Evolutionary conservation across 2,888 invertebrate genomes (phyloP).

Genomic region (Diogma glabrata): DNA sequence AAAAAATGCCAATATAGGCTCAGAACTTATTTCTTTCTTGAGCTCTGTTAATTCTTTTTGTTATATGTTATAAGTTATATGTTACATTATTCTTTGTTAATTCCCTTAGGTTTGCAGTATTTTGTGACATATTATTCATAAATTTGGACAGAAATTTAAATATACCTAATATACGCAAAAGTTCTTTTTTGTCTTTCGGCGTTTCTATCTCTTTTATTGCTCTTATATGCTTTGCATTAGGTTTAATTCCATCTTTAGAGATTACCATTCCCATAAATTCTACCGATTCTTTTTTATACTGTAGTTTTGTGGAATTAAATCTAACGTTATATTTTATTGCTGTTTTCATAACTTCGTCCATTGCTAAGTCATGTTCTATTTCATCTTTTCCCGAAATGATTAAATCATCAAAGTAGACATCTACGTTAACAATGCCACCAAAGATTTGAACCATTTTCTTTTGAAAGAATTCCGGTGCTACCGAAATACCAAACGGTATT

Average conservation of each 20-base stretch:
- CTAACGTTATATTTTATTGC: background rate
- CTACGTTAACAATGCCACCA: conserved; percentile 17
- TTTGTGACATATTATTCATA: no score
- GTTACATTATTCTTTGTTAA: no score
- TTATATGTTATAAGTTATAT: no score
- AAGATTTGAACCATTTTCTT: conserved; percentile 12
- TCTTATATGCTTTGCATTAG: no score
- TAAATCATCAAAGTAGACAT: conserved; percentile 23
- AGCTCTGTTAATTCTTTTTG: background rate
- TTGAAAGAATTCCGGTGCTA: conserved; percentile 17
- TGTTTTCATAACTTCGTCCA: background rate
- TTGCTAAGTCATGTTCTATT: conserved; percentile 14
- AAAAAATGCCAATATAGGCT: background rate
- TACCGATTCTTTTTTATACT: background rate
- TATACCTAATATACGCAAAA: no score
- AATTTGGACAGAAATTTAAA: no score
- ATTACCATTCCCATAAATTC: background rate
- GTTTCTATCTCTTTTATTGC: no score
- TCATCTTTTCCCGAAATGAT: conserved; percentile 17
- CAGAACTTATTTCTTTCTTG: background rate
- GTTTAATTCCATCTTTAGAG: background rate
- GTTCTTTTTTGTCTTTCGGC: no score
- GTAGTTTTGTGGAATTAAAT: background rate
- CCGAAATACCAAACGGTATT: conserved; percentile 15
- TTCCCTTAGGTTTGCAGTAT: no score